phyloP scores from a whole-genome alignment of 2,888 invertebrate species.

The Perizoma affinitatum region DNA sequence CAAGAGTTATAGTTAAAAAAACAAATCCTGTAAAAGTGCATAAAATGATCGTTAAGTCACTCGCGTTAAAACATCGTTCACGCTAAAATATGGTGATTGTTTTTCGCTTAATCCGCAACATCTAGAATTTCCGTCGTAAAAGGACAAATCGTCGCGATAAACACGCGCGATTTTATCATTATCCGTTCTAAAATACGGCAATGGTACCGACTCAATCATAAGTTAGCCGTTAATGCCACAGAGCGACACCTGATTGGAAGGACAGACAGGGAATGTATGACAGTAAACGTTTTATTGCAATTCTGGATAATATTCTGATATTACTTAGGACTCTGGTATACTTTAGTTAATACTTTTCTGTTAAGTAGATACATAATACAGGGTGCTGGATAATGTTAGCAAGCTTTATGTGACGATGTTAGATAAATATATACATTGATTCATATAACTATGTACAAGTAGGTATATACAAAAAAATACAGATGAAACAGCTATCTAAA shows the following conservation, averaged over 20 bases:
- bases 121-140: conserved; percentile 43
- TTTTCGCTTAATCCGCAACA: conserved; percentile 23
- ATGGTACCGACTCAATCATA: conserved; percentile 74
- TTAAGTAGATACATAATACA: too few relatives aligned
- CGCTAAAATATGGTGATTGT: conserved; percentile 16
- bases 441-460: too few relatives aligned
- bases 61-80: background rate
- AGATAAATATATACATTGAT: too few relatives aligned
- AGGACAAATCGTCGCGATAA: conserved; percentile 57
- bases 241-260: conserved; percentile 44
- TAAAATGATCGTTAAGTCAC: too few relatives aligned
- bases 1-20: too few relatives aligned
- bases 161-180: conserved; percentile 65
- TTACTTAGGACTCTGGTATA: background rate
- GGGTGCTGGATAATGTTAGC: too few relatives aligned
- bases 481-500: too few relatives aligned
- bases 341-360: background rate
- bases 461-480: too few relatives aligned
- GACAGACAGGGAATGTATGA: conserved; percentile 52
- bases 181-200: conserved; percentile 63
- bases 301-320: conserved; percentile 12
- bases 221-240: conserved; percentile 70
- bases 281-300: conserved; percentile 60
- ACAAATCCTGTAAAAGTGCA: too few relatives aligned
- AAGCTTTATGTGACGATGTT: too few relatives aligned